Percentiles rank a stretch among this genome's conserved stretches.
These are phyloP conservation scores for Protobothrops mucrosquamatus DNA, from an alignment of 2,113 vertebrate genomes.

Conservation along the genomic window DNA sequence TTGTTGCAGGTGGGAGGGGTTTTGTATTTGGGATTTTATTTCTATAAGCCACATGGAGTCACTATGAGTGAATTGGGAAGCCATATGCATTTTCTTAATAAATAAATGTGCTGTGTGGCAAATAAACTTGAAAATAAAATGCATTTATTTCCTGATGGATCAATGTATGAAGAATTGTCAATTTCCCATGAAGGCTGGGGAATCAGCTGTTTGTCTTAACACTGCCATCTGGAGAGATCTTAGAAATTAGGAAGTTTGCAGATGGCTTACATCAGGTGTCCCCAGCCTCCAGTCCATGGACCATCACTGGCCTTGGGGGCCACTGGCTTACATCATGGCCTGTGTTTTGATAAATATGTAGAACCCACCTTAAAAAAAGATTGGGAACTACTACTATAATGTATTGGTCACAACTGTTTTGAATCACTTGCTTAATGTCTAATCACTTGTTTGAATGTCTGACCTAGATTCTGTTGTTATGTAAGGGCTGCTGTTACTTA, in stretches of 20 bases:
- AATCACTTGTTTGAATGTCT: too few relatives aligned
- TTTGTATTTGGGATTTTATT: too few relatives aligned
- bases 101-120: background rate
- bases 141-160: background rate
- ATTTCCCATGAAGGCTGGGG: background rate
- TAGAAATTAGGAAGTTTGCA: background rate
- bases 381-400: background rate
- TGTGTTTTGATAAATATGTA: background rate
- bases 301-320: too few relatives aligned
- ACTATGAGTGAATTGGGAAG: background rate
- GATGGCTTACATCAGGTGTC: background rate
- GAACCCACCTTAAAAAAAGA: background rate
- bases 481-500: too few relatives aligned
- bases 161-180: background rate
- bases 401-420: too few relatives aligned
- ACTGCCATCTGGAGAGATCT: background rate
- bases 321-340: background rate
- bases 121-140: background rate
- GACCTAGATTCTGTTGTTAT: too few relatives aligned
- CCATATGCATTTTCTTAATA: background rate
- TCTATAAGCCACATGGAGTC: background rate
- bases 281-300: too few relatives aligned
- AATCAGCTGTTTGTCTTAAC: background rate
- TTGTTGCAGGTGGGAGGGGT: background rate
- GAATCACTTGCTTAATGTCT: too few relatives aligned